Conservation (phyloP, 2,113 vertebrate species). For the Lepidothrix coronata region DNA sequence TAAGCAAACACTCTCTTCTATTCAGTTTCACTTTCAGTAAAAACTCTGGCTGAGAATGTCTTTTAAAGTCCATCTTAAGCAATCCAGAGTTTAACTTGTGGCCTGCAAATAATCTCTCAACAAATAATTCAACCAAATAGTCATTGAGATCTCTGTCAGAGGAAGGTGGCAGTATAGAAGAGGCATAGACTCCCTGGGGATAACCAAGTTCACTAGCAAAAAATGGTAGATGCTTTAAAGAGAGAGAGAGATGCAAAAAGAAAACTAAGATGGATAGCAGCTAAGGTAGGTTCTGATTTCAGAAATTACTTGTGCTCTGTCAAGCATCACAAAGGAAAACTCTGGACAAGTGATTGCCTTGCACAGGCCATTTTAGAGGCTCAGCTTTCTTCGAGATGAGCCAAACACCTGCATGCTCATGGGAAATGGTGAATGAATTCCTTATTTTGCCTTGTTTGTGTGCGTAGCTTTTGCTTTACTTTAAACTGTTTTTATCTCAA, state of each 20-base stretch:
- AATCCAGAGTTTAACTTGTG: not conserved
- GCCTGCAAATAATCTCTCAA: not conserved
- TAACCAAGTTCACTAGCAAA: not conserved
- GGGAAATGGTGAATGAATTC: not conserved
- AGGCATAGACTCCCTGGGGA: not conserved
- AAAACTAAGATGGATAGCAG: not conserved
- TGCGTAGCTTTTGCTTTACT: not conserved
- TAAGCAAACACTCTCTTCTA: not conserved
- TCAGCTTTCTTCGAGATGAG: not conserved
- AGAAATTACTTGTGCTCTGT: not conserved
- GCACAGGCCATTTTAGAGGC: not conserved
- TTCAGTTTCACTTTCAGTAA: not conserved
- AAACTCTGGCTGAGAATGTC: not conserved
- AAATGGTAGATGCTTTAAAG: not conserved
- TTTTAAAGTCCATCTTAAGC: not conserved
- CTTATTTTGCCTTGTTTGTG: not conserved
- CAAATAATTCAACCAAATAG: not conserved
- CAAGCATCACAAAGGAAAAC: not conserved
- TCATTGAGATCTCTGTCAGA: not conserved
- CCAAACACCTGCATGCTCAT: not conserved
- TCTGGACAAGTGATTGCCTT: not conserved
- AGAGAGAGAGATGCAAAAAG: not conserved
- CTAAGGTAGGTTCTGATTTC: not conserved
- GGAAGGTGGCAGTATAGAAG: not conserved
- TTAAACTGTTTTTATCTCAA: not conserved